Base-by-base conservation (phyloP, 1,140 invertebrate species). In the Tetramorium simillimum region DNA sequence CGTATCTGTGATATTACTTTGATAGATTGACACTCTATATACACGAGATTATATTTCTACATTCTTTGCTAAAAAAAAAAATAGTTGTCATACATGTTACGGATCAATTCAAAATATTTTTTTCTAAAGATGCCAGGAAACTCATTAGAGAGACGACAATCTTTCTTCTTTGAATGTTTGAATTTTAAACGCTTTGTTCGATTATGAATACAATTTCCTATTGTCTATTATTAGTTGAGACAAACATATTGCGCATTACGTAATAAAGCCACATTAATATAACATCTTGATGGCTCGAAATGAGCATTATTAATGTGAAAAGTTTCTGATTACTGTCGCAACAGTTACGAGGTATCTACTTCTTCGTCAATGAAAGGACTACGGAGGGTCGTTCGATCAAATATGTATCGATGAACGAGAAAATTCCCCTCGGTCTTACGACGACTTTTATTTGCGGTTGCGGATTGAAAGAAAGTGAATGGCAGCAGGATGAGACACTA, bases 381-480 rank as follows among this genome's bases (percentile, higher is more conserved):
- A 18, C 28, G 14, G 16, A 58, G 51, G 63, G 70, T 51, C 73
- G 87, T 85, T 56, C 82, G 56, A 88, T 89, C 70, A 69, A 86
- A 62, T 73, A 88, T 67, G 33, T 77, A 77, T 73, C 65, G 72
- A 56, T 65, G 88, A 80, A n/a, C 28, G 58, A 80, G 67, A 53
- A 40, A 85, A 40, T 58, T 67, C 69, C 70, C 85, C 56, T 67
- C 60, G 40, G 75, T 75, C 86, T 89, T 80, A 88, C 87, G 84
- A 86, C 69, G 70, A 86, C 56, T 73, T 63, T 62, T 82, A 86
- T 89, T 89, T 89, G 87, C 88, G 67, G 60, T 43, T 37, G 49
- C 53, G 87, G 87, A 80, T 86, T 65, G 80, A 43, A 73, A 75
- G 82, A 86, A 78, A 88, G 80, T 33, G 72, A 51, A 70, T 49